phyloP scores from a whole-genome alignment of 2,888 invertebrate genomes.

The Leptodirus hochenwartii region DNA sequence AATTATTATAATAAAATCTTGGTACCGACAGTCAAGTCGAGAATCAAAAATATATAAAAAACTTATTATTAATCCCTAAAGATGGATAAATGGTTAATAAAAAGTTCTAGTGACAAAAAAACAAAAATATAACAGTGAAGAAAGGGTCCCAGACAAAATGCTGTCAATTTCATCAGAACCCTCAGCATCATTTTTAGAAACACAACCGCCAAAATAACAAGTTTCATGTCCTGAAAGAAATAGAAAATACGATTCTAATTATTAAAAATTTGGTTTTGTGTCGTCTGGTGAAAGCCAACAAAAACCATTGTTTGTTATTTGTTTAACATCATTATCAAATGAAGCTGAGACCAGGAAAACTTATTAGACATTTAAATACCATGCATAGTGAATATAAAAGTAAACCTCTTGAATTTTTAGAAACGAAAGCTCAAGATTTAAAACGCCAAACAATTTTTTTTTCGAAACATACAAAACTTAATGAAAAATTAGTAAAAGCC shows the following conservation, averaged over 20 bases:
- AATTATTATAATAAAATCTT: too few relatives aligned
- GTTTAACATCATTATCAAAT: slow-evolving; percentile 1
- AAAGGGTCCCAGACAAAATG: background rate
- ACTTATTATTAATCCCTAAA: too few relatives aligned
- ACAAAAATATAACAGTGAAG: slow-evolving; percentile 1
- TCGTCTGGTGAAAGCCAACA: slow-evolving; percentile 1
- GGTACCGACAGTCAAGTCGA: too few relatives aligned
- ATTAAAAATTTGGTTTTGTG: slow-evolving; percentile 2
- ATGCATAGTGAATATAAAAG: slow-evolving; percentile 6
- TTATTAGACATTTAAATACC: slow-evolving; percentile 7
- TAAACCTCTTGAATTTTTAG: slow-evolving; percentile 6
- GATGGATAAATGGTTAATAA: slow-evolving; percentile 1
- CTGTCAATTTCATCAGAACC: slow-evolving; percentile 2
- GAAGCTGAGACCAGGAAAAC: slow-evolving; percentile 1
- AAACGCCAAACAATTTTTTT: slow-evolving; percentile 7
- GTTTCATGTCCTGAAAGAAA: background rate
- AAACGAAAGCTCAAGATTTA: slow-evolving; percentile 7
- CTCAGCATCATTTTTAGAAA: slow-evolving; percentile 2
- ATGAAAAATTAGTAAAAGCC: slow-evolving; percentile 9
- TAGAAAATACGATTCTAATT: background rate
- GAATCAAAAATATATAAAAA: too few relatives aligned
- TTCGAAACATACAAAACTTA: slow-evolving; percentile 7
- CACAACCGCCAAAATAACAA: background rate
- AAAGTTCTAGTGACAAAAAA: background rate
- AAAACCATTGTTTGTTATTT: too few relatives aligned